phyloP scores from a whole-genome alignment of 1,140 invertebrate species.

The Drosophila auraria region DNA sequence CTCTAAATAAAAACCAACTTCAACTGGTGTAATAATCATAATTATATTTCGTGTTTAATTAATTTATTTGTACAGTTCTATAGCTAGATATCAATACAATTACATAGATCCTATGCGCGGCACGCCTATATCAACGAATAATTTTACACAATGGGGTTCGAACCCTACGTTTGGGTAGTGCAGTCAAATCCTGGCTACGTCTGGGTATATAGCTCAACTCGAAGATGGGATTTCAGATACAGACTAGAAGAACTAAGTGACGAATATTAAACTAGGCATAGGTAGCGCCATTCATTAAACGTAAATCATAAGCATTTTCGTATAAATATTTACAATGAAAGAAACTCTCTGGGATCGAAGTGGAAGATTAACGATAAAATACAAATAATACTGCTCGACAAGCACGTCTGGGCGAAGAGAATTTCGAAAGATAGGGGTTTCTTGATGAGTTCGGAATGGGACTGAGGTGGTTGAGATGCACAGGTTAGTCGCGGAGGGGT shows the following conservation, averaged over 20 bases:
- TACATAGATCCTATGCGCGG: slow-evolving; percentile 56
- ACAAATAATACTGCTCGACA: slow-evolving; percentile 79
- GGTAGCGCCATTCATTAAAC: slow-evolving; percentile 66
- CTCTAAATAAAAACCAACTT: slow-evolving; percentile 3
- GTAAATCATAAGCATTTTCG: slow-evolving; percentile 54
- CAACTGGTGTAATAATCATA: slow-evolving; percentile 58
- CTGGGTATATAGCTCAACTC: slow-evolving; percentile 46
- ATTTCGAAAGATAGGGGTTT: slow-evolving; percentile 37
- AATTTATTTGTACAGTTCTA: slow-evolving; percentile 82
- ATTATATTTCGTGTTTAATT: slow-evolving; percentile 74
- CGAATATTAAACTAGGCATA: slow-evolving; percentile 76
- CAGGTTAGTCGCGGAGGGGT: slow-evolving; percentile 22
- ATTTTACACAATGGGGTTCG: slow-evolving; percentile 28
- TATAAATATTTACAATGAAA: slow-evolving; percentile 71
- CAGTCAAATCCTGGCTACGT: slow-evolving; percentile 54
- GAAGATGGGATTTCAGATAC: slow-evolving; percentile 71
- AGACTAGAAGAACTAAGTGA: slow-evolving; percentile 83
- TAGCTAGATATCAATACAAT: slow-evolving; percentile 64
- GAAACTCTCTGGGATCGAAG: slow-evolving; percentile 45
- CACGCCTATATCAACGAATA: slow-evolving; percentile 38
- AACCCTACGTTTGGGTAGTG: slow-evolving; percentile 42
- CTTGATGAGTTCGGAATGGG: slow-evolving; percentile 51
- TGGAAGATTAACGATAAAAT: slow-evolving; percentile 46
- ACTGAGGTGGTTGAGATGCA: slow-evolving; percentile 44
- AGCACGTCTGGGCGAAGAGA: slow-evolving; percentile 58